These are phyloP conservation scores for Mesorhabditis belari DNA, from an alignment of 2,888 invertebrate genomes.

Conservation along the genomic window DNA sequence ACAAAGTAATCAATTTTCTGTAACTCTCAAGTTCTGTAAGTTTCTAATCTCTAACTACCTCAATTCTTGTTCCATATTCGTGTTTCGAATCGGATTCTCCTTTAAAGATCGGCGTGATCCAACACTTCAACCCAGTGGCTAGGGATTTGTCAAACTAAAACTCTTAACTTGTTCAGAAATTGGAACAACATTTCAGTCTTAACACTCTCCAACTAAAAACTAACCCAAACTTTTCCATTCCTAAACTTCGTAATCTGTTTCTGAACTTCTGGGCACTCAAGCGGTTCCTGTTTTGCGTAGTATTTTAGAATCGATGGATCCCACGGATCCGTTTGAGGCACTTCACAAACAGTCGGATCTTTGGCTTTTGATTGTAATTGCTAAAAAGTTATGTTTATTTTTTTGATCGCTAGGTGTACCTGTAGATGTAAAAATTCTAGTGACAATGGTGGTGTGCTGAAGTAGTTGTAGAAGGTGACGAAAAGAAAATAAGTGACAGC, in stretches of 20 bases:
- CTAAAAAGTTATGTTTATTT: neutral
- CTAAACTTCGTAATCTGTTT: conserved; percentile 14
- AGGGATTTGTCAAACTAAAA: conserved; percentile 15
- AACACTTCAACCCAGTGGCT: conserved; percentile 12
- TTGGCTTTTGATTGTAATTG: neutral
- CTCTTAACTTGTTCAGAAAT: neutral
- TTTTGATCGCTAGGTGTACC: neutral
- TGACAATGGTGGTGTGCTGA: neutral
- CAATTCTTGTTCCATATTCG: conserved; percentile 12
- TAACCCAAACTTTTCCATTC: conserved; percentile 14
- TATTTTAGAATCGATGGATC: conserved; percentile 31
- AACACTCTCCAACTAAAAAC: neutral
- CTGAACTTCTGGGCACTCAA: conserved; percentile 20
- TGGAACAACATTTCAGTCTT: neutral
- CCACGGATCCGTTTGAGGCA: conserved; percentile 36
- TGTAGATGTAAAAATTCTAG: neutral
- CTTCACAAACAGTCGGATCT: conserved; percentile 15
- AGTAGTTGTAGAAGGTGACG: neutral
- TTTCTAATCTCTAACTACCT: neutral
- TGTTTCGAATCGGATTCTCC: conserved; percentile 22
- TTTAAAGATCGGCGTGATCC: conserved; percentile 13
- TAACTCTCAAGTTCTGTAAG: too few relatives aligned
- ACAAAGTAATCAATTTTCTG: too few relatives aligned
- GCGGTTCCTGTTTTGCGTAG: conserved; percentile 18
- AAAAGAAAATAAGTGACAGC: neutral